A percentile compares a stretch with the other conserved stretches of the same genome.
Evolutionary conservation across 2,113 vertebrate species (phyloP).

Genomic region (Beaufortia kweichowensis): DNA sequence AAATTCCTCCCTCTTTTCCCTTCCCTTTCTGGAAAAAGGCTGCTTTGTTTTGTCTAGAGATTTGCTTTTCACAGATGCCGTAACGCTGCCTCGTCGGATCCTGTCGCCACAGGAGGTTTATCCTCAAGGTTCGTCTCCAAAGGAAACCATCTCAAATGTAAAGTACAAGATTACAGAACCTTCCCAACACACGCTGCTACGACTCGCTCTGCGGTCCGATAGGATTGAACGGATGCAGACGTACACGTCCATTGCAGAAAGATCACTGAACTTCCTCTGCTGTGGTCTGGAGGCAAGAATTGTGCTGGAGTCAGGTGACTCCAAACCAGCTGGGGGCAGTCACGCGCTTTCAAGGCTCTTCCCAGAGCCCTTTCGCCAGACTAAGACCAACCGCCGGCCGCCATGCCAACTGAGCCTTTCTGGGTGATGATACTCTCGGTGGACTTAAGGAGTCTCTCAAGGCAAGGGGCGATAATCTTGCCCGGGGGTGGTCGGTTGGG

Average conservation of each 20-base stretch:
- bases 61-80: conserved; percentile 61
- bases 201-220: conserved; percentile 45
- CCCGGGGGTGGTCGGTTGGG: conserved; percentile 63
- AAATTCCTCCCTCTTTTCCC: conserved; percentile 51
- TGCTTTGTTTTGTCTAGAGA: conserved; percentile 44
- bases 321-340: conserved; percentile 53
- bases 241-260: conserved; percentile 61
- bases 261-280: conserved; percentile 53
- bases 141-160: conserved; percentile 51
- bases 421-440: conserved; percentile 78
- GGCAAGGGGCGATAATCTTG: conserved; percentile 78
- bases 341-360: conserved; percentile 39
- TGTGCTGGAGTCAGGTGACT: conserved; percentile 58
- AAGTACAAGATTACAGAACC: conserved; percentile 48
- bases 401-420: conserved; percentile 61
- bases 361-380: conserved; percentile 56
- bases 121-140: conserved; percentile 45
- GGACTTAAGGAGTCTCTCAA: conserved; percentile 78
- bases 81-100: conserved; percentile 58
- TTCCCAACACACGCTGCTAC: conserved; percentile 43
- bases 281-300: conserved; percentile 70
- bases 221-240: conserved; percentile 61
- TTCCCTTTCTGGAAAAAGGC: conserved; percentile 63
- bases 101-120: conserved; percentile 51
- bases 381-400: conserved; percentile 71